Percentiles rank a stretch among this genome's conserved stretches.
Evolutionary conservation across 1,140 invertebrate species (phyloP).

Genomic region (Mercenaria mercenaria): DNA sequence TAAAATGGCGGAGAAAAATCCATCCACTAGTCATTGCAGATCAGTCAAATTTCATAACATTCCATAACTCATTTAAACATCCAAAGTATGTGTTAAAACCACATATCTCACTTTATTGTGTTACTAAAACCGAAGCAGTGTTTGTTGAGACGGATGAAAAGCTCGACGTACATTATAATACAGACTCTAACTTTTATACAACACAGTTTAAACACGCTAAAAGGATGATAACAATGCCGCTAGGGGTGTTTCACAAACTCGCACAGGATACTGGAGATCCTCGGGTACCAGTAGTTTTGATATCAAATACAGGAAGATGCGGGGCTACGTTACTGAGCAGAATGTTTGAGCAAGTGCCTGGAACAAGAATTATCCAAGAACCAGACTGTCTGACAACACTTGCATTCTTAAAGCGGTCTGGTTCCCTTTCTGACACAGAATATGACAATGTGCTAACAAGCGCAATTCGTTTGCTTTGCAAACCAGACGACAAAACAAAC

Average conservation of each 20-base stretch:
- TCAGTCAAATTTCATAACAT: conserved; percentile 80
- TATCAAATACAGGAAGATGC: conserved; percentile 80
- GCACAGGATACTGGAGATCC: conserved; percentile 82
- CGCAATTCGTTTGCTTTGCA: conserved; percentile 81
- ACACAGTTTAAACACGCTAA: conserved; percentile 79
- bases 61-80: conserved; percentile 82
- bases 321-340: conserved; percentile 79
- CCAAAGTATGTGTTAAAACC: conserved; percentile 81
- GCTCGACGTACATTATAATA: conserved; percentile 72
- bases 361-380: conserved; percentile 77
- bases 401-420: conserved; percentile 74
- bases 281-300: conserved; percentile 77
- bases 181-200: conserved; percentile 60
- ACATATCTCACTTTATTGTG: conserved; percentile 81
- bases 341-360: conserved; percentile 80
- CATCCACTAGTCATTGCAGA: conserved; percentile 76
- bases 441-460: conserved; percentile 80
- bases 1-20: conserved; percentile 82
- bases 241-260: conserved; percentile 82
- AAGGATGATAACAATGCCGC: conserved; percentile 81
- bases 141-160: conserved; percentile 79
- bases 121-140: conserved; percentile 79
- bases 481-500: conserved; percentile 80
- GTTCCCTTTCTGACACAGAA: conserved; percentile 73
- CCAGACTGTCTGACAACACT: conserved; percentile 81